A percentile compares a stretch with the other conserved stretches of the same genome.
Conservation (phyloP, 2,113 vertebrate genomes). For the Aleadryas rufinucha region DNA sequence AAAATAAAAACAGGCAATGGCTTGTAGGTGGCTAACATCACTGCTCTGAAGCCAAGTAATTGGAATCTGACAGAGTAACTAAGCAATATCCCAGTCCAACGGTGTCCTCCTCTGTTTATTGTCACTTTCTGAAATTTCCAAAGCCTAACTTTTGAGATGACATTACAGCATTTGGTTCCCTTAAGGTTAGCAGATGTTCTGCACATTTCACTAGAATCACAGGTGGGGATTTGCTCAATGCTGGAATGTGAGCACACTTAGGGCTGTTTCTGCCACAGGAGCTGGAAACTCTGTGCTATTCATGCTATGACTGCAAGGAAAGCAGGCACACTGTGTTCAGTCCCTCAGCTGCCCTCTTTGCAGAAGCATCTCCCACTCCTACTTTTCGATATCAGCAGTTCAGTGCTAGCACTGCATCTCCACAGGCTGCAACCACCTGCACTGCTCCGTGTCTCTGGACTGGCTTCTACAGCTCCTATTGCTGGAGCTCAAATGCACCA, state of each 20-base stretch:
- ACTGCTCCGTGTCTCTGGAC: background rate
- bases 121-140: background rate
- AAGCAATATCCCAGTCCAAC: background rate
- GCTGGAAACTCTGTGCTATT: background rate
- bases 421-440: background rate
- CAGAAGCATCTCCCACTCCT: background rate
- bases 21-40: background rate
- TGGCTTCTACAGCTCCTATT: background rate
- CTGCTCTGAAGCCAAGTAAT: background rate
- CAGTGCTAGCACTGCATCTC: background rate
- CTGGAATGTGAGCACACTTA: accelerated
- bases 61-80: background rate
- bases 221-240: background rate
- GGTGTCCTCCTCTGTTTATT: background rate
- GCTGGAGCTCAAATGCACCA: background rate
- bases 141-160: background rate
- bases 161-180: background rate
- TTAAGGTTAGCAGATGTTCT: background rate
- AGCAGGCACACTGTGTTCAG: background rate
- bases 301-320: background rate
- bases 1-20: background rate
- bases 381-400: background rate
- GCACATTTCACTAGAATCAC: background rate
- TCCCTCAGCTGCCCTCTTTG: background rate
- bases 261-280: background rate